A percentile compares a stretch with the other conserved stretches of the same genome.
Evolutionary conservation across 2,113 vertebrate species (phyloP).

Genomic region (Aramus guarauna): DNA sequence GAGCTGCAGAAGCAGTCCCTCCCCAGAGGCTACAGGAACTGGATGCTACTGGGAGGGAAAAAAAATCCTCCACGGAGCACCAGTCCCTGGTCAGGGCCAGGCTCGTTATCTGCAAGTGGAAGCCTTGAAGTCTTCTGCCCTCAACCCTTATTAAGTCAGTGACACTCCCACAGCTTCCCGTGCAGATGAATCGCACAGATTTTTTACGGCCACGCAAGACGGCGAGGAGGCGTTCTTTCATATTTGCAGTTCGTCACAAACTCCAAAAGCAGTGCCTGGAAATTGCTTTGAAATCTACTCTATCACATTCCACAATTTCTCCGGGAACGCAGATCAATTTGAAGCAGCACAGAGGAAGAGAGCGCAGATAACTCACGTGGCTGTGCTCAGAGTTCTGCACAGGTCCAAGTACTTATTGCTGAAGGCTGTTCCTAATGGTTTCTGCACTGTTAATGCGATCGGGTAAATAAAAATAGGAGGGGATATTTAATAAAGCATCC

Average conservation of each 20-base stretch:
- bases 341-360: neutral
- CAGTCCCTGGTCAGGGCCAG: neutral
- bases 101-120: neutral
- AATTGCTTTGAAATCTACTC: neutral
- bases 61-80: neutral
- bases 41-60: neutral
- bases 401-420: neutral
- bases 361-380: fast-evolving
- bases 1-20: neutral
- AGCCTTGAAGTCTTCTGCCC: neutral
- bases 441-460: neutral
- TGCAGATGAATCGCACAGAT: neutral
- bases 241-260: neutral
- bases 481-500: neutral
- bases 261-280: neutral
- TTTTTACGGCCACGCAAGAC: neutral
- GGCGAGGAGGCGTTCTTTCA: neutral
- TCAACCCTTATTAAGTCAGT: neutral
- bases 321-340: neutral
- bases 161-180: neutral
- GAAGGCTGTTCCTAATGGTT: neutral
- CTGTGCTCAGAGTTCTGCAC: neutral
- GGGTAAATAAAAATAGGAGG: neutral
- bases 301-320: neutral
- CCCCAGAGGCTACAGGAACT: neutral